Base-by-base conservation (phyloP, 1,140 invertebrate species). In the Nymphalis io region DNA sequence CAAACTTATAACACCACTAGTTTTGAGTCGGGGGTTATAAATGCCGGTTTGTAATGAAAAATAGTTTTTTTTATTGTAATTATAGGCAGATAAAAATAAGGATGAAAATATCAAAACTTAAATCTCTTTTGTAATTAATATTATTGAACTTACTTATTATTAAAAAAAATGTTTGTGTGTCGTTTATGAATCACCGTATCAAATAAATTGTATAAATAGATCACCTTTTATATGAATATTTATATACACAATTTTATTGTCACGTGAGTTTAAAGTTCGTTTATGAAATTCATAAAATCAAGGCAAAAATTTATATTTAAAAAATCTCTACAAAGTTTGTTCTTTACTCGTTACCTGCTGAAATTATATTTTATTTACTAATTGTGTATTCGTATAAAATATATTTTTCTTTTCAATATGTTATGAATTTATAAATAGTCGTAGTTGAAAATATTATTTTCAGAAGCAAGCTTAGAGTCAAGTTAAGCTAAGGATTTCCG, bases 271-370 rank as follows among this genome's bases (percentile, higher is more conserved):
- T 20, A 48, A 48, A 48, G 5, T 48, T 48, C 46, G 46, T 20
- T 51, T 21, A 51, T 51, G 46, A 51, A 51, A 16, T 51, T 51
- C 46, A 51, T 51, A 51, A 51, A 51, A 20, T 51, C 46, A 51
- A 18, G 8, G 20, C 46, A 51, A 51, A 51, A 16, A 46, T 16
- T 8, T n/a, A 18, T 51, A 51, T 51, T 46, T 51, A 20, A 51
- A 20, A 13, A 10, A 10, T 18, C 46, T 51, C 18, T 51, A 20
- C 2, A 20, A 51, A 20, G 5, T 51, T 51, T 10, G 6, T 51
- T 51, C 8, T 51, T 51, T 51, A 20, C 20, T 51, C 46, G 46
- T 51, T 51, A 20, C 18, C 18, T 51, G 12, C 18, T 20, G 46
- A 16, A 20, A 51, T 51, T 6, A 51, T 51, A 20, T 51, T 51